These are phyloP conservation scores for Dasypus novemcinctus DNA, from an alignment of 2,113 vertebrate species.

Conservation along the genomic window DNA sequence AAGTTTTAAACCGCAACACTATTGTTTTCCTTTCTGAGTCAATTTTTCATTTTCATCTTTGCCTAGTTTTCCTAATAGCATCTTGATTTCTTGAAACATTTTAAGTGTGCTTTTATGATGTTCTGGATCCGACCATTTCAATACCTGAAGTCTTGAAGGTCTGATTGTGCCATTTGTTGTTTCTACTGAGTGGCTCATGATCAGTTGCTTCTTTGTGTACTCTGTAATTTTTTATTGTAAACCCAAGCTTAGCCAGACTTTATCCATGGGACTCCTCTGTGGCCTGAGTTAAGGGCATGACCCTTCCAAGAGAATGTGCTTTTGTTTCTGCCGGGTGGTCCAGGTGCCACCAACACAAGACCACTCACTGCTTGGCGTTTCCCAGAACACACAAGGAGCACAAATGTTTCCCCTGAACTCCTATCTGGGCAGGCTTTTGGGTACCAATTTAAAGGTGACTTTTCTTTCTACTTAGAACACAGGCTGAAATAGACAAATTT, in stretches of 20 bases:
- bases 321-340: background rate
- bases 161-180: background rate
- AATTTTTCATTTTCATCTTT: slow-evolving; percentile 41
- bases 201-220: background rate
- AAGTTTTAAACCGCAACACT: slow-evolving; percentile 36
- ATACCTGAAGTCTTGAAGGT: background rate
- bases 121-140: background rate
- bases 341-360: background rate
- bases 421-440: background rate
- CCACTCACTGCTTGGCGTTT: background rate
- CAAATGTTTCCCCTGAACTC: background rate
- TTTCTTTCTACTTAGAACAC: background rate
- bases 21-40: slow-evolving; percentile 48
- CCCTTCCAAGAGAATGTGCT: background rate
- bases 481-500: background rate
- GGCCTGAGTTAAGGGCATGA: too few relatives aligned
- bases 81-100: slow-evolving; percentile 47
- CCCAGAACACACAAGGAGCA: background rate
- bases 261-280: background rate
- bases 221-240: background rate
- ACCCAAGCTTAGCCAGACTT: background rate
- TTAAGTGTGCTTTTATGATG: background rate
- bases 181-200: background rate
- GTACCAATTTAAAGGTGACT: background rate
- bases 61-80: background rate